Evolutionary conservation across 2,113 vertebrate species (phyloP).

Genomic region (Hydropotes inermis): DNA sequence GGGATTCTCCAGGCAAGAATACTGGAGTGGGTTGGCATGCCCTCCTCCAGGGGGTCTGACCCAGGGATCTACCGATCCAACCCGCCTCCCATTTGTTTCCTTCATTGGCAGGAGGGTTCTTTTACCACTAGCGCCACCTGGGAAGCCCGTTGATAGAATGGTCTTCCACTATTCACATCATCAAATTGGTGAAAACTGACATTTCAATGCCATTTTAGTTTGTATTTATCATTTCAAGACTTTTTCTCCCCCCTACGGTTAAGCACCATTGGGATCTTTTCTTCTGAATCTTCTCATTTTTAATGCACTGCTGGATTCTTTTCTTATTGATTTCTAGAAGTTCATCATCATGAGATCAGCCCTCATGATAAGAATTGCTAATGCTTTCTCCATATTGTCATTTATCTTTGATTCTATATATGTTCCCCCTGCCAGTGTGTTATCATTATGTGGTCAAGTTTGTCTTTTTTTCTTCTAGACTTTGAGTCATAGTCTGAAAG

Average conservation of each 20-base stretch:
- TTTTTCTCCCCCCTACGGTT: background rate
- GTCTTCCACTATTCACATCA: background rate
- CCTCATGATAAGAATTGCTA: background rate
- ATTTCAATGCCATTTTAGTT: background rate
- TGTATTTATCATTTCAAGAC: background rate
- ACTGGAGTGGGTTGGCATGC: background rate
- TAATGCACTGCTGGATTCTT: background rate
- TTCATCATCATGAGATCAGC: background rate
- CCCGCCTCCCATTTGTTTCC: accelerated
- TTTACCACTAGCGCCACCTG: background rate
- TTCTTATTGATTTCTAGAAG: background rate
- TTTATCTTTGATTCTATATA: background rate
- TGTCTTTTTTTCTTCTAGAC: background rate
- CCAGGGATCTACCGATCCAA: background rate
- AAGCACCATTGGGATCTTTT: background rate
- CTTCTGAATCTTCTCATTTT: background rate
- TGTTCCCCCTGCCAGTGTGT: background rate
- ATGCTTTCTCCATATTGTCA: background rate
- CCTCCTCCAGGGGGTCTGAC: background rate
- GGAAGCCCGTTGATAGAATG: background rate
- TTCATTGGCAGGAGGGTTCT: background rate
- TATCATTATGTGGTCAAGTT: background rate
- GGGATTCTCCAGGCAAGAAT: background rate
- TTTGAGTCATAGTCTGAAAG: background rate
- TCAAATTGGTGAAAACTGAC: background rate